Evolutionary conservation across 2,113 vertebrate species (phyloP).

Genomic region (Atrichornis clamosus): DNA sequence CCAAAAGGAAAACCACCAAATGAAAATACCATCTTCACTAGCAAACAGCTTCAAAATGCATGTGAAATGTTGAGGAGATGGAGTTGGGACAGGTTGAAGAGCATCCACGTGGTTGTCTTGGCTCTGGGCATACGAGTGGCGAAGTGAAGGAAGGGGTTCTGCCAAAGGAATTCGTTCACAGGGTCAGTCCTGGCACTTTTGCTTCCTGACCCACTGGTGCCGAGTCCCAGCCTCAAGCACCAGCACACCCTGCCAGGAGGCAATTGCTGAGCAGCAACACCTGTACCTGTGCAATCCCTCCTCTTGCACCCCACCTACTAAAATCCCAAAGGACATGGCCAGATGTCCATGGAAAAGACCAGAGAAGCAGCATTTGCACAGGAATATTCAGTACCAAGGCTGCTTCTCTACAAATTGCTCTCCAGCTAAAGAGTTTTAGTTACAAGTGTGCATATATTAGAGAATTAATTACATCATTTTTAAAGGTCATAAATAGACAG

Average conservation of each 20-base stretch:
- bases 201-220: not conserved
- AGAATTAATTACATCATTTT: not conserved
- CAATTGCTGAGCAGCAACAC: not conserved
- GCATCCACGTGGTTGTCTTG: not conserved
- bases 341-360: not conserved
- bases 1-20: conserved; percentile 10
- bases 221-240: not conserved
- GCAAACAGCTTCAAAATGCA: conserved; percentile 6
- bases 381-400: not conserved
- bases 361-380: not conserved
- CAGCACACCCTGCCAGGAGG: not conserved
- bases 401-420: not conserved
- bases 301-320: too few relatives aligned
- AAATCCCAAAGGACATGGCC: not conserved
- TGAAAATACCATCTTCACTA: not conserved
- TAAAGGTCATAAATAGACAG: not conserved
- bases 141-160: not conserved
- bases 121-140: rapidly evolving
- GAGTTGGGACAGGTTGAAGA: not conserved
- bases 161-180: not conserved
- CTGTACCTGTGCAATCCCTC: not conserved
- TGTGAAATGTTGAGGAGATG: not conserved
- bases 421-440: not conserved
- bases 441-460: not conserved
- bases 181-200: not conserved